Evolutionary conservation across 1,140 invertebrate species (phyloP), one percentile per base, ranked within the genome.

Genomic region (Penaeus indicus): DNA sequence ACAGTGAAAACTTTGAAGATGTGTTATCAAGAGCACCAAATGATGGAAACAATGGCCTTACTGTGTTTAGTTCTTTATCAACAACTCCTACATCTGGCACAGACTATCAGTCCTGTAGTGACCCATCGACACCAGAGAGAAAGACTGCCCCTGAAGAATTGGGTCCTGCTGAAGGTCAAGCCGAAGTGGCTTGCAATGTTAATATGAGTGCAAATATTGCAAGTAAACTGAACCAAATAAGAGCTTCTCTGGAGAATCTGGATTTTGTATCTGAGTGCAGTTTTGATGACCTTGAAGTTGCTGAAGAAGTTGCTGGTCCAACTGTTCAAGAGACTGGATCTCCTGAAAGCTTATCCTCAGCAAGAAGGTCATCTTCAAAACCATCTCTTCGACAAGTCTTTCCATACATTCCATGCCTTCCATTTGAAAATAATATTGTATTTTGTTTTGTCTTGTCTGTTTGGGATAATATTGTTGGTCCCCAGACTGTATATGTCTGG

Each of bases 381-480:
- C 69, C 81, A 47, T 78, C 82, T 3, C 75, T 88, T 42, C 87
- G 87, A 32, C 90, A 91, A 67, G 86, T 91, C 25, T 91, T 84
- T 81, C 83, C 85, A 13, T 86, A 84, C 32, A 72, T 91, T 80
- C 69, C 90, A 22, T 91, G 90, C 79, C 86, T 91, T 60, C 90
- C 90, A 81, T 83, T 86, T 86, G 90, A 91, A 79, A 87, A 89
- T 27, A 91, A 91, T 72, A 91, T 91, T 54, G 84, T 91, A 84
- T 91, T 89, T 67, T 91, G 90, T 63, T 91, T 91, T 87, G 85
- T 91, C 60, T 75, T 91, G 13, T 89, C 88, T 75, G 90, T 91
- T 61, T 91, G 90, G 90, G 90, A 91, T 89, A 89, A 91, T 79
- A 87, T 91, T 69, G 85, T 89, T 88, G 90, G 88, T 16, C 88